A percentile compares a stretch with the other conserved stretches of the same genome.
Conservation (phyloP, 2,113 vertebrate species). For the Melanerpes aurifrons region DNA sequence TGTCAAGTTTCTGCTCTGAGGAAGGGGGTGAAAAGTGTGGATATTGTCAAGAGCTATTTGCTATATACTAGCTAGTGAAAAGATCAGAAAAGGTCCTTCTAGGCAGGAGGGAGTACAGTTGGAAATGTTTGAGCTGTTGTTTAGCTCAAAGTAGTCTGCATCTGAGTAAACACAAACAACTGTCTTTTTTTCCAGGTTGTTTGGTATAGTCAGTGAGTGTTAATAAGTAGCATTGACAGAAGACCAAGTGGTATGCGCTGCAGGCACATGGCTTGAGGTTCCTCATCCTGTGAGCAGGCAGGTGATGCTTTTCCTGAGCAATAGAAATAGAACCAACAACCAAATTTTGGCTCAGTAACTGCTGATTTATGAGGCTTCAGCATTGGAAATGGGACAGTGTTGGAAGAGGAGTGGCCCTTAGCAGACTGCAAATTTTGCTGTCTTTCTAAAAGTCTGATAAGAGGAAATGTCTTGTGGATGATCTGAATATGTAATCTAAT, state of each 20-base stretch:
- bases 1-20: conserved; percentile 1
- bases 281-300: not conserved
- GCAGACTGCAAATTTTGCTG: not conserved
- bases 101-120: not conserved
- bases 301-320: not conserved
- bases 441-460: not conserved
- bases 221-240: not conserved
- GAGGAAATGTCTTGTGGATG: not conserved
- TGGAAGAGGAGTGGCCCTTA: not conserved
- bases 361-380: not conserved
- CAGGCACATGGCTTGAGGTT: not conserved
- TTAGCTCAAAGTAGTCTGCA: not conserved
- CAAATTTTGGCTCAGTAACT: not conserved
- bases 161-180: not conserved
- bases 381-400: not conserved
- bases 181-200: not conserved
- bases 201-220: not conserved
- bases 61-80: not conserved
- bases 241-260: not conserved
- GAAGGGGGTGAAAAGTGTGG: not conserved
- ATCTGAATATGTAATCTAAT: not conserved
- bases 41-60: not conserved
- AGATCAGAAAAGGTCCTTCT: not conserved
- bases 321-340: not conserved
- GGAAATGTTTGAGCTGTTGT: not conserved